Percentiles rank a stretch among this genome's conserved stretches.
phyloP scores from a whole-genome alignment of 2,888 invertebrate genomes.

The Ceratothoa steindachneri region DNA sequence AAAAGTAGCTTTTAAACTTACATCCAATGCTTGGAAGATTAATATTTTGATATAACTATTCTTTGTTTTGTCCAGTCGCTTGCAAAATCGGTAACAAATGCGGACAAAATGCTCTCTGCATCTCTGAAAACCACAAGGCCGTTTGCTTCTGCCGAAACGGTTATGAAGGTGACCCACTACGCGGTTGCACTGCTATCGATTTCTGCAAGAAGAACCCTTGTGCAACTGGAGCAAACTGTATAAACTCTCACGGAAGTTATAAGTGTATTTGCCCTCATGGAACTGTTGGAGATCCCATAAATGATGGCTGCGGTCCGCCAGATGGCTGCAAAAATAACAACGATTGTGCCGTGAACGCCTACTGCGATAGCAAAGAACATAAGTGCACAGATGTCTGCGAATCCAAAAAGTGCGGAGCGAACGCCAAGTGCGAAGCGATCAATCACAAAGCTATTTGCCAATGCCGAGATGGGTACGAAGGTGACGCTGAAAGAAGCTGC shows the following conservation, averaged over 20 bases:
- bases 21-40: no score
- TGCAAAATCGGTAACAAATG: constrained; percentile 79
- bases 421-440: constrained; percentile 73
- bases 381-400: constrained; percentile 83
- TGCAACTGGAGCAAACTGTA: constrained; percentile 73
- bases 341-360: constrained; percentile 76
- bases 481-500: constrained; percentile 70
- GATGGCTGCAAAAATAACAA: constrained; percentile 72
- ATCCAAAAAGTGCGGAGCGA: constrained; percentile 69
- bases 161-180: constrained; percentile 69
- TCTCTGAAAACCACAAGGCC: constrained; percentile 74
- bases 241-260: constrained; percentile 72
- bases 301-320: constrained; percentile 74
- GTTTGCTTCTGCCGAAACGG: constrained; percentile 81
- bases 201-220: constrained; percentile 75
- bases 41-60: no score
- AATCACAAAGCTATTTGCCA: constrained; percentile 75
- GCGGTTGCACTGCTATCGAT: constrained; percentile 69
- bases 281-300: constrained; percentile 78
- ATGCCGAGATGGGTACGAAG: constrained; percentile 75
- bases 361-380: constrained; percentile 68
- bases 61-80: no score
- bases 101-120: constrained; percentile 77
- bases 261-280: constrained; percentile 74
- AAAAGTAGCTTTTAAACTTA: no score